phyloP scores from a whole-genome alignment of 2,797 vertebrate species.

The Rachycentron canadum region DNA sequence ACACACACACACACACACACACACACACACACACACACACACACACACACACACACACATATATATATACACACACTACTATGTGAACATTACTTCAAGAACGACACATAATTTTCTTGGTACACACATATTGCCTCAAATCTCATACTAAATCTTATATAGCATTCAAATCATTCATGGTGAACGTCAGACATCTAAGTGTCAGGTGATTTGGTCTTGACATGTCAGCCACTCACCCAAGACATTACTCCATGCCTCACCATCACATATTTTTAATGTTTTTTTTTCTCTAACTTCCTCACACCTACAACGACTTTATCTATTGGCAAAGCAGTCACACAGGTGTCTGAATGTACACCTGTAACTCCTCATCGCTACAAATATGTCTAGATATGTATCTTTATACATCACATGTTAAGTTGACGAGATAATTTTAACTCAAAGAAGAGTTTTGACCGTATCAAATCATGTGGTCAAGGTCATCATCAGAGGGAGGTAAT shows the following conservation, averaged over 20 bases:
- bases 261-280: accelerated
- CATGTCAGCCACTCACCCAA: too few relatives aligned
- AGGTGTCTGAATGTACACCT: not conserved
- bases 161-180: conserved; percentile 3
- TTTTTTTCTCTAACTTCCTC: too few relatives aligned
- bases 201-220: conserved; percentile 34
- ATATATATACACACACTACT: too few relatives aligned
- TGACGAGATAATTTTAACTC: not conserved
- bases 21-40: not conserved
- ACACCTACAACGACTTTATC: not conserved
- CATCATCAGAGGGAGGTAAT: not conserved
- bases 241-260: not conserved
- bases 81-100: too few relatives aligned
- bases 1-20: not conserved
- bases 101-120: not conserved
- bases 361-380: not conserved
- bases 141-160: not conserved
- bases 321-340: not conserved
- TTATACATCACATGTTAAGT: not conserved
- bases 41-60: not conserved
- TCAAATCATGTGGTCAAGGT: too few relatives aligned
- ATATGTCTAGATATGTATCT: not conserved
- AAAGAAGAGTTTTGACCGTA: not conserved
- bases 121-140: not conserved
- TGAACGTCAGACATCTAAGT: not conserved